Percentiles rank a stretch among this genome's conserved stretches.
phyloP scores from a whole-genome alignment of 2,888 invertebrate species.

The Isotomurus palustris region DNA sequence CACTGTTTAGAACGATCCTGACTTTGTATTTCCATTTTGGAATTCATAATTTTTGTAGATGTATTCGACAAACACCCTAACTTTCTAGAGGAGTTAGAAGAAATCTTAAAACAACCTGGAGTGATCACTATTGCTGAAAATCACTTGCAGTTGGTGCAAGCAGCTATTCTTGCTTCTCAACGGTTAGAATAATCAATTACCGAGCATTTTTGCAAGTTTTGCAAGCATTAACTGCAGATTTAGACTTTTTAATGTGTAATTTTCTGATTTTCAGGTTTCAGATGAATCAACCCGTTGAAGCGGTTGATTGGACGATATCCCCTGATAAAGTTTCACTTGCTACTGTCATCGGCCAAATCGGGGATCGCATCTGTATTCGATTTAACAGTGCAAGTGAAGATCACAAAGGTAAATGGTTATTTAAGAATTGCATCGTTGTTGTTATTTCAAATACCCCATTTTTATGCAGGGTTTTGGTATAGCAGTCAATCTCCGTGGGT shows the following conservation, averaged over 20 bases:
- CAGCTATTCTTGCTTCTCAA: no score
- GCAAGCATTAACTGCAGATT: no score
- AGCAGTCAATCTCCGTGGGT: conserved; percentile 23
- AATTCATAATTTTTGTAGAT: no score
- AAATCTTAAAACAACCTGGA: no score
- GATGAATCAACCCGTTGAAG: conserved; percentile 11
- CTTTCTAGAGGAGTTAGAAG: not conserved
- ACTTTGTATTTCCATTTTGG: no score
- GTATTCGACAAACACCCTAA: not conserved
- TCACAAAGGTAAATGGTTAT: no score
- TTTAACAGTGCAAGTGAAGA: conserved; percentile 6
- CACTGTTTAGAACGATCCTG: no score
- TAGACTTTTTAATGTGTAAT: no score
- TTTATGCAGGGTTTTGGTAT: conserved; percentile 25
- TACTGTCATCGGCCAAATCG: conserved; percentile 12
- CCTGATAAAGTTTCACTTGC: conserved; percentile 9
- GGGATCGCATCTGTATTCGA: conserved; percentile 25
- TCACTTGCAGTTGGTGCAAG: no score
- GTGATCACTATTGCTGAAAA: not conserved
- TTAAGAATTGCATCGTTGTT: not conserved
- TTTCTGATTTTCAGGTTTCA: conserved; percentile 3
- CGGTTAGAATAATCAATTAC: no score
- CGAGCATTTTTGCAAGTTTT: no score
- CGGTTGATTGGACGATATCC: conserved; percentile 9
- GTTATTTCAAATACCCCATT: not conserved